Conservation (phyloP, 2,888 invertebrate genomes). For the Melikaiella ostensackeni region DNA sequence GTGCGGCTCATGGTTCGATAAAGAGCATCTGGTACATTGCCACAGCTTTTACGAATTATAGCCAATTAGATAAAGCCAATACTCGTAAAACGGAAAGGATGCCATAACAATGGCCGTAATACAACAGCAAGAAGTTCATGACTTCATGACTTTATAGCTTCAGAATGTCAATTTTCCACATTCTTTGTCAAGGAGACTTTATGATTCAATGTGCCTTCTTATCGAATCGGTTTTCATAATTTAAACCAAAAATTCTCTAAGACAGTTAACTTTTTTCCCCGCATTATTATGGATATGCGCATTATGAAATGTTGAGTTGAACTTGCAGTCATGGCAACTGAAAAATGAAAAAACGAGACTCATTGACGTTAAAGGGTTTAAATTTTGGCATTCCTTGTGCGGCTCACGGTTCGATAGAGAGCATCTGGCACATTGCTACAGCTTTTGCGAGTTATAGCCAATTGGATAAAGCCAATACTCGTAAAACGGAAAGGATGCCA, state of each 20-base stretch:
- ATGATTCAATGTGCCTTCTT: too few species aligned
- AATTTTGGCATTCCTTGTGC: slow-evolving; percentile 42
- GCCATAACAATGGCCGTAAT: slow-evolving; percentile 35
- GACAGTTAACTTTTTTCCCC: too few species aligned
- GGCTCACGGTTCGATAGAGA: slow-evolving; percentile 12
- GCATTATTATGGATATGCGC: too few species aligned
- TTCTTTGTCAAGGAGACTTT: too few species aligned
- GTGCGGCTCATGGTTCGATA: slow-evolving; percentile 3
- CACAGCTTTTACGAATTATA: slow-evolving; percentile 44
- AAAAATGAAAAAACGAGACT: slow-evolving; percentile 37
- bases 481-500: slow-evolving; percentile 46
- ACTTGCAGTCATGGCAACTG: neutral
- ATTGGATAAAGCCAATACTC: slow-evolving; percentile 55
- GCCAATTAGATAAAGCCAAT: slow-evolving; percentile 54
- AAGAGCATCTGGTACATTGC: slow-evolving; percentile 19
- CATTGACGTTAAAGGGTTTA: slow-evolving; percentile 44
- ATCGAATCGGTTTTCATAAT: too few species aligned
- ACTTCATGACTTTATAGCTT: too few species aligned
- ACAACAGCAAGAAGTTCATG: slow-evolving; percentile 36
- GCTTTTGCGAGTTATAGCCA: slow-evolving; percentile 48
- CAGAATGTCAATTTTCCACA: too few species aligned
- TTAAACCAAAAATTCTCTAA: too few species aligned
- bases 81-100: slow-evolving; percentile 50
- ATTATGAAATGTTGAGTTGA: neutral
- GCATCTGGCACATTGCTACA: slow-evolving; percentile 11